A percentile compares a stretch with the other conserved stretches of the same genome.
These are phyloP conservation scores for Dimorphilus gyrociliatus DNA, from an alignment of 2,888 invertebrate genomes.

Conservation along the genomic window DNA sequence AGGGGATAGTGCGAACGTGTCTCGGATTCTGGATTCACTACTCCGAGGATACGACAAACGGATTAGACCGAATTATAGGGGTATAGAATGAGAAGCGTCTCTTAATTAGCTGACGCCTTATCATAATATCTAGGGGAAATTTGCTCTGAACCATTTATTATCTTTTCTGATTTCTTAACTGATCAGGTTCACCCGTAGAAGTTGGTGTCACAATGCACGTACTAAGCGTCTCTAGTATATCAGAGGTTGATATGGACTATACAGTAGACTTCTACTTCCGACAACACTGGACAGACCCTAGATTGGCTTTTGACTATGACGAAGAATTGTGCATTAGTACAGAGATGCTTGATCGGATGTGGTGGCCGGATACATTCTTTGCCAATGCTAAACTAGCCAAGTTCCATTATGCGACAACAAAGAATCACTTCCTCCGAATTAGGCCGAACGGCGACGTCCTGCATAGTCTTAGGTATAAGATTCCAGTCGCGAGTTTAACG, in stretches of 20 bases:
- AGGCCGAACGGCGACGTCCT: constrained; percentile 12
- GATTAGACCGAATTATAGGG: constrained; percentile 14
- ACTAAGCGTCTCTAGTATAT: constrained; percentile 64
- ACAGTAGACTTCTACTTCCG: constrained; percentile 18
- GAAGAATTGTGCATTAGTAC: constrained; percentile 15
- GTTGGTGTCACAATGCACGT: constrained; percentile 65
- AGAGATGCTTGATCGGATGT: constrained; percentile 17
- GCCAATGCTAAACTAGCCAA: constrained; percentile 16
- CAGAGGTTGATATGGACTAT: constrained; percentile 56
- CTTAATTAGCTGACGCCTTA: neutral
- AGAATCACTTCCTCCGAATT: constrained; percentile 17
- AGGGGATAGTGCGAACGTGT: constrained; percentile 13
- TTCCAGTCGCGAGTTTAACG: neutral
- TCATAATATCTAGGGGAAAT: too few relatives aligned
- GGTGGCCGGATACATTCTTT: constrained; percentile 21
- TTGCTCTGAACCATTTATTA: too few relatives aligned
- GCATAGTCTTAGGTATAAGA: constrained; percentile 16
- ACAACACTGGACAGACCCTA: constrained; percentile 13
- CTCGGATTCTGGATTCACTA: constrained; percentile 12
- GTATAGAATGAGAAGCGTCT: too few relatives aligned
- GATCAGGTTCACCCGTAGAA: constrained; percentile 45
- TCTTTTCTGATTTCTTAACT: constrained; percentile 1
- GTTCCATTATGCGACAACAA: constrained; percentile 17
- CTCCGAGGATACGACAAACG: constrained; percentile 15
- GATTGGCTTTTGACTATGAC: constrained; percentile 11